phyloP scores from a whole-genome alignment of 2,113 vertebrate genomes.

The Cricetomys ansorgei region DNA sequence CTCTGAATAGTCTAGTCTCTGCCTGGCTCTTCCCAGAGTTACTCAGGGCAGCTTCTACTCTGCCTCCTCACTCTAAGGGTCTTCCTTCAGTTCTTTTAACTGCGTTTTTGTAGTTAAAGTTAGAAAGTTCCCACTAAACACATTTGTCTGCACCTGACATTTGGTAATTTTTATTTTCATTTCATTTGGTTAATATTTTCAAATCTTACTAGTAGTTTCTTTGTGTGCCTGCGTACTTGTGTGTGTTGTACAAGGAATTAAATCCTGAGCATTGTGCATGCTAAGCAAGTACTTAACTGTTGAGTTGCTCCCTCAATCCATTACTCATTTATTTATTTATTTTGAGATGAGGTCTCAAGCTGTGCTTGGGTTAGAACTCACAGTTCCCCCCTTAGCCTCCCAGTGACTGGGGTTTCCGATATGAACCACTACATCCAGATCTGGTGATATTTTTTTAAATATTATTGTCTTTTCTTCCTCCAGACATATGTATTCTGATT shows the following conservation, averaged over 20 bases:
- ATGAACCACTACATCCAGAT: neutral
- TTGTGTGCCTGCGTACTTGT: neutral
- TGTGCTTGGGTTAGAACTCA: neutral
- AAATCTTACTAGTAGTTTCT: neutral
- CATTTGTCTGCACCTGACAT: neutral
- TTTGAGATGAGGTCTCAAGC: neutral
- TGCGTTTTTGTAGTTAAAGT: neutral
- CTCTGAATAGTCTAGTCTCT: neutral
- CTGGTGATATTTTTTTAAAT: neutral
- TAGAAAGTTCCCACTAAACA: no score
- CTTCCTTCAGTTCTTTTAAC: neutral
- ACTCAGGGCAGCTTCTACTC: neutral
- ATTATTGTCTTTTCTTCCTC: neutral
- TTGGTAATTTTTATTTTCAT: neutral
- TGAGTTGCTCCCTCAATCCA: neutral
- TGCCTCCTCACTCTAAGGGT: neutral
- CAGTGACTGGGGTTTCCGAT: neutral
- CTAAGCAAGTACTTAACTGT: no score
- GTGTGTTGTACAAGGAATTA: neutral
- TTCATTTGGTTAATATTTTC: neutral
- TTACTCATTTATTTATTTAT: neutral
- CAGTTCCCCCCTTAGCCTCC: neutral
- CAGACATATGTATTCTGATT: neutral
- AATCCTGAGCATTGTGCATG: no score
- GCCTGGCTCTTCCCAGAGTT: neutral